Percentiles rank a stretch among this genome's conserved stretches.
Conservation (phyloP, 2,797 vertebrate species). For the Gephyroberyx darwinii region DNA sequence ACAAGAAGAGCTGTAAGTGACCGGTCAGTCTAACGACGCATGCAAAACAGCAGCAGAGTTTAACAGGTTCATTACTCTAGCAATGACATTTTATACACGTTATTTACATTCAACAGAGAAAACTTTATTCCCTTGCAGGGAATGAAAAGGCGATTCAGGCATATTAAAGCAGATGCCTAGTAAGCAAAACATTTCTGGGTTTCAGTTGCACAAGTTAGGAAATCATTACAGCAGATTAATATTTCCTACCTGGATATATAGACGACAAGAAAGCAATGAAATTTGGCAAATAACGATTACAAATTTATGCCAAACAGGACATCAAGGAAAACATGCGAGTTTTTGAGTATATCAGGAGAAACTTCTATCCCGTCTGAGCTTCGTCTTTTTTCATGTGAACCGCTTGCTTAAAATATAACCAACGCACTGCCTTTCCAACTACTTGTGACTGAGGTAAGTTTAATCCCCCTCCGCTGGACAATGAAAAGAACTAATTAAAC, state of each 20-base stretch:
- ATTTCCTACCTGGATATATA: constrained; percentile 86
- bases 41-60: constrained; percentile 22
- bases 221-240: constrained; percentile 18
- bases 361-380: constrained; percentile 73
- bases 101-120: neutral
- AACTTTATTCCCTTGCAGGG: neutral
- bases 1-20: constrained; percentile 64
- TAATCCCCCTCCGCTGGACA: constrained; percentile 91
- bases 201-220: neutral
- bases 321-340: constrained; percentile 72
- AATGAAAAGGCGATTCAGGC: too few relatives aligned
- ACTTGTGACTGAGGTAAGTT: constrained; percentile 87
- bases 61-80: constrained; percentile 32
- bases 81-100: constrained; percentile 5
- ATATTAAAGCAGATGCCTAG: neutral
- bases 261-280: constrained; percentile 67
- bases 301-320: constrained; percentile 59
- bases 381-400: constrained; percentile 81
- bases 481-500: constrained; percentile 93
- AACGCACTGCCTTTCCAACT: constrained; percentile 86
- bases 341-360: constrained; percentile 76
- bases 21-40: constrained; percentile 31
- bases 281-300: constrained; percentile 64
- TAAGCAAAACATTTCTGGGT: neutral
- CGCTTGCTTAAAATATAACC: constrained; percentile 84